These are phyloP conservation scores for Labeo catla DNA, from an alignment of 2,113 vertebrate genomes.

Conservation along the genomic window DNA sequence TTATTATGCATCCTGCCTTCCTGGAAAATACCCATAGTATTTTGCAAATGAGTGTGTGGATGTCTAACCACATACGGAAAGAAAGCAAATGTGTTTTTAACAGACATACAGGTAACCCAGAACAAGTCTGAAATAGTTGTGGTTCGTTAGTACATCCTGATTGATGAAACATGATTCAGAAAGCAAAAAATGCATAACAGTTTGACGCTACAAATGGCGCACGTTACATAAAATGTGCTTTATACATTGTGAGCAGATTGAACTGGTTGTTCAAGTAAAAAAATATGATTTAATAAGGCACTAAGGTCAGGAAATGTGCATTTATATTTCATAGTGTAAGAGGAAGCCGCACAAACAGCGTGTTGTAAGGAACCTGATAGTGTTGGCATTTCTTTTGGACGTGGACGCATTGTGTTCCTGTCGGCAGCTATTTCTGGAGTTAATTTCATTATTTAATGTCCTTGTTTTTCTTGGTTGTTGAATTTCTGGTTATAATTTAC, in stretches of 20 bases:
- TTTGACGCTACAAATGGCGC: not conserved
- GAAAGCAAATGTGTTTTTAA: not conserved
- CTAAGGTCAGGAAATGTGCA: not conserved
- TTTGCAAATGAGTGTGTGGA: not conserved
- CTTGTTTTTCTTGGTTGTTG: not conserved
- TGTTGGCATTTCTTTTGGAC: not conserved
- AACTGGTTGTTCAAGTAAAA: not conserved
- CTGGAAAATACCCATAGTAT: slow-evolving; percentile 27
- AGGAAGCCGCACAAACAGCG: not conserved
- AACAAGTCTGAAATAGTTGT: not conserved
- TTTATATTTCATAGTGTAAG: not conserved
- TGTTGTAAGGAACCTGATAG: not conserved
- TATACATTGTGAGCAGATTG: not conserved
- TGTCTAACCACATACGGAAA: not conserved
- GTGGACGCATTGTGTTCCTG: not conserved
- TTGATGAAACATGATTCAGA: not conserved
- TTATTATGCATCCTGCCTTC: slow-evolving; percentile 26
- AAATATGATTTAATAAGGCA: not conserved
- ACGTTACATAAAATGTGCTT: not conserved
- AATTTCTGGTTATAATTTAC: not conserved
- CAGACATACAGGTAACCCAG: not conserved
- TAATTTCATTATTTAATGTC: not conserved
- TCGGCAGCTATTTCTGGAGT: not conserved
- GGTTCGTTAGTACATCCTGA: not conserved
- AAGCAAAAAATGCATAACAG: not conserved